Conservation (phyloP, 2,797 vertebrate species). For the Margarornis squamiger region DNA sequence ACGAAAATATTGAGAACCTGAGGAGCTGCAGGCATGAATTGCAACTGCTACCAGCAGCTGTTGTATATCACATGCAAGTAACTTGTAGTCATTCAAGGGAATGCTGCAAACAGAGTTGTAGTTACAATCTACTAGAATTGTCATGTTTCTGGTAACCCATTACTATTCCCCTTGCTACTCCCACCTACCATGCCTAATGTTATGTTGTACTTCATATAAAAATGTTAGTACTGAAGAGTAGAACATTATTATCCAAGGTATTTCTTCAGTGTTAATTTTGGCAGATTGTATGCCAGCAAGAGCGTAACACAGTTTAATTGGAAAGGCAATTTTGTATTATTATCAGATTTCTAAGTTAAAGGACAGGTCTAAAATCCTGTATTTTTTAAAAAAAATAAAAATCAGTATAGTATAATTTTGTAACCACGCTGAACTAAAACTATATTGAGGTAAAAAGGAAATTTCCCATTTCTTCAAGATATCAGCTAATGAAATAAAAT, state of each 20-base stretch:
- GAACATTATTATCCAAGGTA: background rate
- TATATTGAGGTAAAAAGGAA: background rate
- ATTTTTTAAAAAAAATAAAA: background rate
- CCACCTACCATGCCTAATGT: background rate
- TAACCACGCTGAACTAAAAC: background rate
- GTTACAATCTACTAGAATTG: background rate
- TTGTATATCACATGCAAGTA: slow-evolving; percentile 94
- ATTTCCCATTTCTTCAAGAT: background rate
- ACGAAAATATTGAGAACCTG: slow-evolving; percentile 97
- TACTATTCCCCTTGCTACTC: background rate
- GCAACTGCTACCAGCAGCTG: slow-evolving; percentile 93
- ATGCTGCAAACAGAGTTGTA: slow-evolving; percentile 81
- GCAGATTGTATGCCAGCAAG: background rate
- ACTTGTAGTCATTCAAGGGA: slow-evolving; percentile 90
- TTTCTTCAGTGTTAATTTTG: background rate
- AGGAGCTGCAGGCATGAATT: slow-evolving; percentile 97
- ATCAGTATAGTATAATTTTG: background rate
- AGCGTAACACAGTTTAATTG: background rate
- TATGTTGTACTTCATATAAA: background rate
- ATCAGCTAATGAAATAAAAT: background rate
- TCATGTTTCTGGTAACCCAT: background rate
- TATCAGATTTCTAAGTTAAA: background rate
- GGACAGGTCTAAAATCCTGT: background rate
- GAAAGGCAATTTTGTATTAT: background rate
- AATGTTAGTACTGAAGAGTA: background rate